Evolutionary conservation across 2,888 invertebrate genomes (phyloP).

Genomic region (Aethes cnicana): DNA sequence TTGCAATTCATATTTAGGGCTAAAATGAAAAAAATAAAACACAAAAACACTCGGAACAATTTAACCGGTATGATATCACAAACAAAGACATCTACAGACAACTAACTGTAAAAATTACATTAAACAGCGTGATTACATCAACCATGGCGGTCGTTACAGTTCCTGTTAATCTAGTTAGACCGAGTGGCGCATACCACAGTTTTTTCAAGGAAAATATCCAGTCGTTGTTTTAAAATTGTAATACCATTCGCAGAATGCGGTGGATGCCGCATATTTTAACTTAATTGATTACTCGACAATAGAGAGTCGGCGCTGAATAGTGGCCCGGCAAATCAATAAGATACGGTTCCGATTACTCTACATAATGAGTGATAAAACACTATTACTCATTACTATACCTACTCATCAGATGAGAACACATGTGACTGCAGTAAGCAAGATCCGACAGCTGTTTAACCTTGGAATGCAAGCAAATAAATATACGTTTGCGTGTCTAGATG

Average conservation of each 20-base stretch:
- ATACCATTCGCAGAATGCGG: no score
- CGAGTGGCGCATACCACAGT: background rate
- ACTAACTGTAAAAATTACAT: background rate
- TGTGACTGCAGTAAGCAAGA: background rate
- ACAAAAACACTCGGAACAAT: slow-evolving; percentile 2
- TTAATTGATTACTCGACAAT: no score
- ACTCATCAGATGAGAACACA: background rate
- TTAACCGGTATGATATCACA: background rate
- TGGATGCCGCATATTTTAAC: no score
- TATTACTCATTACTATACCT: background rate
- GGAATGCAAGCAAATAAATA: slow-evolving; percentile 14
- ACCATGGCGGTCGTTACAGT: slow-evolving; percentile 3
- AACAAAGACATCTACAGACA: slow-evolving; percentile 6
- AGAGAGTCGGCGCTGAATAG: slow-evolving; percentile 13
- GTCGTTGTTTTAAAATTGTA: slow-evolving; percentile 12
- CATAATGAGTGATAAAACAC: background rate
- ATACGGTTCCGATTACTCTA: slow-evolving; percentile 7
- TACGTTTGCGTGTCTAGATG: slow-evolving; percentile 22
- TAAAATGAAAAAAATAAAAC: background rate
- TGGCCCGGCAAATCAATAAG: slow-evolving; percentile 14
- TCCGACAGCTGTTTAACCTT: slow-evolving; percentile 15
- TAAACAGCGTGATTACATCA: slow-evolving; percentile 2
- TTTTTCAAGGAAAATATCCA: slow-evolving; percentile 12
- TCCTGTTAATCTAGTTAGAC: slow-evolving; percentile 23
- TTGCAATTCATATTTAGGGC: no score